These are phyloP conservation scores for Gymnobelideus leadbeateri DNA, from an alignment of 2,113 vertebrate species.

Conservation along the genomic window DNA sequence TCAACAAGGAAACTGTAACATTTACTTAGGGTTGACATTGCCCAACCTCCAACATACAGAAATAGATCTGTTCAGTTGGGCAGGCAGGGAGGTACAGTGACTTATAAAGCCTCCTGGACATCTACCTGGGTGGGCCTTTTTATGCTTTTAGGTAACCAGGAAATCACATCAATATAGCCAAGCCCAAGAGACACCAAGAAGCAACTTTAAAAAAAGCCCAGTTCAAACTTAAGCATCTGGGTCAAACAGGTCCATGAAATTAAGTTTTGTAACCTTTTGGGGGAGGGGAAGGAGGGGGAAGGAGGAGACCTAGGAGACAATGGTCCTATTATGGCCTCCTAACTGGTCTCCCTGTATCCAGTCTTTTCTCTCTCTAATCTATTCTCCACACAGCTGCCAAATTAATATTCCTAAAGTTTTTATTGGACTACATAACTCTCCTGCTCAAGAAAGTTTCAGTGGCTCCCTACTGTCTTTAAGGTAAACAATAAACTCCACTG, in stretches of 20 bases:
- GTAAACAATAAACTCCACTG: not conserved
- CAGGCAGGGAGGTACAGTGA: not conserved
- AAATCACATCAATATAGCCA: not conserved
- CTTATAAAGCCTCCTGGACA: not conserved
- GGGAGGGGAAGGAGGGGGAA: no score
- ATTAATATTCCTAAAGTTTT: not conserved
- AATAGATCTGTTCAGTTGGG: not conserved
- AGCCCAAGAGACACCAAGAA: not conserved
- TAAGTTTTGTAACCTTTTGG: not conserved
- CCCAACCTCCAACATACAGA: not conserved
- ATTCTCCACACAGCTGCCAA: not conserved
- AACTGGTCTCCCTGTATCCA: not conserved
- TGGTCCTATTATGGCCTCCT: not conserved
- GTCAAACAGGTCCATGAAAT: not conserved
- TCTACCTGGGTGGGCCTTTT: not conserved
- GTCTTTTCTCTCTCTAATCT: not conserved
- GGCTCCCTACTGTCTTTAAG: not conserved
- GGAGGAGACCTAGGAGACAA: not conserved
- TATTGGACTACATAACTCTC: not conserved
- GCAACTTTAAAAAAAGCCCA: not conserved
- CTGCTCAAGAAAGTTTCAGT: not conserved
- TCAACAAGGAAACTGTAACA: not conserved
- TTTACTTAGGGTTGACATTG: not conserved
- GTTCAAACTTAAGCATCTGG: not conserved
- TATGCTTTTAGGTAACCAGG: not conserved